Base-by-base conservation (phyloP, 2,797 vertebrate genomes). In the Cirrhinus mrigala region DNA sequence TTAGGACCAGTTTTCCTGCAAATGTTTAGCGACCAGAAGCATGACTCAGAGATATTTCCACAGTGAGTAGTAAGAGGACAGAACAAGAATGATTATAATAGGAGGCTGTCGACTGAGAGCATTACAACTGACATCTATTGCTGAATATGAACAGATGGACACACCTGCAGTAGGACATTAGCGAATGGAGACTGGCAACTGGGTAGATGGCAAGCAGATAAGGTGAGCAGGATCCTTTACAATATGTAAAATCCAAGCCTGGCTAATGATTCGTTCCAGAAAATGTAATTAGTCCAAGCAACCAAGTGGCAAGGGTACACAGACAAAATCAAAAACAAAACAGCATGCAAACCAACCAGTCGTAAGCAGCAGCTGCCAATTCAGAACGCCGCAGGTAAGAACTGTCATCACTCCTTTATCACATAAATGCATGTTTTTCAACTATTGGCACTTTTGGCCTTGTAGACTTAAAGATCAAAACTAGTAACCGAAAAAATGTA, bases 221-320 rank as follows among this genome's bases (percentile, higher is more conserved):
- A 62, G 22, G 60, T 54, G 48, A 62, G 70, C 27, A 64, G 8
- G 29, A 66, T 24, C 22, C 33, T 40, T 52, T 75, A 46, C 15
- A 66, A 33, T 4, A 20, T 83, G 66, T 27, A 58, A 69, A 74
- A 82, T 54, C 22, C 22, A 50, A 46, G 52, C 33, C 18, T 60
- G 56, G 33, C 3, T 68, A 60, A 46, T 33, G 52, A 84, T 68
- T 84, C 29, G 62, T 69, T 78, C n/a, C 60, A 84, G 58, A 54
- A 68, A 69, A 44, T 69, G 62, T 18, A 40, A 66, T 52, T 46
- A 70, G 11, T 69, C 11, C 24, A 29, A 18, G n/a, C 18, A 68
- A 66, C 48, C 60, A 56, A 83, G 29, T 1, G 3, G 58, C 37
- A 29, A 33, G 33, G 22, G 22, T 37, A 44, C 62, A 20, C n/a